These are phyloP conservation scores for Chironomus tentans DNA, from an alignment of 2,888 invertebrate genomes.

Conservation along the genomic window DNA sequence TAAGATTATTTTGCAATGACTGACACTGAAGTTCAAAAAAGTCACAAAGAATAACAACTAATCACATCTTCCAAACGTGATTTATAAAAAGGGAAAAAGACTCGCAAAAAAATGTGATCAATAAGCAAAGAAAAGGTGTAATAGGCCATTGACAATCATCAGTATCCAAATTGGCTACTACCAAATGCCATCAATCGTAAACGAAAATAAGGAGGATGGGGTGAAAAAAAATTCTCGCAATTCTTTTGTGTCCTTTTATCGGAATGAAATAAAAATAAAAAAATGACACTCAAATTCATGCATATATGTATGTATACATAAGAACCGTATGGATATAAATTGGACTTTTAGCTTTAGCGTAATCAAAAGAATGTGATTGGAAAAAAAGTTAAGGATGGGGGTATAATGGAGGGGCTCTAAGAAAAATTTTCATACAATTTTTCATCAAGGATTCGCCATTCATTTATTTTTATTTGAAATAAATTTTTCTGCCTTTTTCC, in stretches of 20 bases:
- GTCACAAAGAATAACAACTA: too few relatives aligned
- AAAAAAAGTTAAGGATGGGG: neutral
- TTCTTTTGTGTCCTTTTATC: neutral
- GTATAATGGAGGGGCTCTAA: too few relatives aligned
- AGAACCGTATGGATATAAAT: neutral
- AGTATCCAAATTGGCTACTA: neutral
- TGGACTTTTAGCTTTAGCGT: neutral
- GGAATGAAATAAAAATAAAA: neutral
- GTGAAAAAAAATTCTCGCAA: neutral
- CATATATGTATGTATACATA: too few relatives aligned
- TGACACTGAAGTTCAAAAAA: too few relatives aligned
- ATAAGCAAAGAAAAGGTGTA: too few relatives aligned
- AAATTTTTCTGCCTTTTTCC: neutral
- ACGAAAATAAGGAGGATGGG: neutral
- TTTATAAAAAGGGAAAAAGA: too few relatives aligned
- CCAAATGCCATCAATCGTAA: neutral
- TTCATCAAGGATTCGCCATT: neutral
- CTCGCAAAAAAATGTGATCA: too few relatives aligned
- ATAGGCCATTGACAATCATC: neutral
- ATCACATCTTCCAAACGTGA: too few relatives aligned
- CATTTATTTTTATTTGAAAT: neutral
- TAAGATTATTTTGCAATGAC: too few relatives aligned
- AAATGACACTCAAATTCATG: neutral
- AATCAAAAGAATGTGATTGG: neutral
- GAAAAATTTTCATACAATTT: neutral